Evolutionary conservation across 53 echinoderm and acorn worm genomes (phyloP).

Genomic region (Mesocentrotus franciscanus): DNA sequence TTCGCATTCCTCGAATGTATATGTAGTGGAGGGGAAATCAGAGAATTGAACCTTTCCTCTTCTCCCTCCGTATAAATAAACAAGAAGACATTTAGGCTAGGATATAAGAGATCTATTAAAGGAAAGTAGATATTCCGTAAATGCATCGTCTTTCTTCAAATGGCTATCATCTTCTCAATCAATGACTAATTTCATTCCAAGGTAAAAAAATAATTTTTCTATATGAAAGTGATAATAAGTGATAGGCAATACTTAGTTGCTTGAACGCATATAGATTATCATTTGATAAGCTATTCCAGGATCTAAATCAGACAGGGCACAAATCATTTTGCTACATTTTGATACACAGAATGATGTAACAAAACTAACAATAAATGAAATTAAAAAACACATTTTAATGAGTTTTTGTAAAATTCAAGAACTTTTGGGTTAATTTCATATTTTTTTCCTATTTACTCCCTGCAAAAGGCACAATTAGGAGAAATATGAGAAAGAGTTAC

Average conservation of each 20-base stretch:
- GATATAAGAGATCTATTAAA: background rate
- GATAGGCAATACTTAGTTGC: background rate
- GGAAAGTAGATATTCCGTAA: background rate
- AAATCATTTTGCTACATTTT: background rate
- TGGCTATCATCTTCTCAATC: background rate
- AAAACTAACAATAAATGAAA: background rate
- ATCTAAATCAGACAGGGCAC: background rate
- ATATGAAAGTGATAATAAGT: background rate
- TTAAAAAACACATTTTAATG: background rate
- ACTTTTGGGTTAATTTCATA: too few relatives aligned
- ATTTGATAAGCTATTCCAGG: background rate
- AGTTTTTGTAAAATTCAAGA: background rate
- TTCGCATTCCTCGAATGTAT: background rate
- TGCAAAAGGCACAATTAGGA: background rate
- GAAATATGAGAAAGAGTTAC: background rate
- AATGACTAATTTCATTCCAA: background rate
- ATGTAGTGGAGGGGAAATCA: slow-evolving; percentile 15
- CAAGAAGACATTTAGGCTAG: background rate
- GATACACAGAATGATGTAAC: background rate
- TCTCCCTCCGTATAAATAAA: background rate
- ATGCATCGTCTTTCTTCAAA: background rate
- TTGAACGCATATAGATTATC: background rate
- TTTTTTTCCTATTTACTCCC: background rate
- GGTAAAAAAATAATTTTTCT: background rate
- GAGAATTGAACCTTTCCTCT: slow-evolving; percentile 38